Conservation (phyloP, 2,797 vertebrate genomes). For the Diceros bicornis region DNA sequence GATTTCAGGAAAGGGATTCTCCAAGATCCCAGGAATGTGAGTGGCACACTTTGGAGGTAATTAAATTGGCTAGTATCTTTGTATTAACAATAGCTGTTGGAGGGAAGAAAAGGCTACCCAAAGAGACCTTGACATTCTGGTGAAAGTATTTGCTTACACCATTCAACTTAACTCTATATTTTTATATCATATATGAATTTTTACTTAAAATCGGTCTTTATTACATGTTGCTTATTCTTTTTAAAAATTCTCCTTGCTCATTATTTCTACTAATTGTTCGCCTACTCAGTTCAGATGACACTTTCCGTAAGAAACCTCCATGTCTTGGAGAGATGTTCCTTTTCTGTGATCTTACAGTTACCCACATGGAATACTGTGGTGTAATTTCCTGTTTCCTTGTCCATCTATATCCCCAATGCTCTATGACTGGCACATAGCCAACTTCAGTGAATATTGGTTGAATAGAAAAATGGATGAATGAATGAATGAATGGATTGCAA, state of each 20-base stretch:
- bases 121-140: constrained; percentile 21
- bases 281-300: not conserved
- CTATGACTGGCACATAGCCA: not conserved
- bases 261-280: constrained; percentile 38
- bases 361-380: not conserved
- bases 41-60: constrained; percentile 4
- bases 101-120: not conserved
- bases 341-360: not conserved
- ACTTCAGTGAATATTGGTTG: constrained; percentile 5
- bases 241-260: not conserved
- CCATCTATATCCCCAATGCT: not conserved
- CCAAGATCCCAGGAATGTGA: not conserved
- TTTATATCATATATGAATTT: constrained; percentile 27
- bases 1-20: not conserved
- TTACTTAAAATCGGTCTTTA: constrained; percentile 5
- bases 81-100: constrained; percentile 27
- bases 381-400: constrained; percentile 38
- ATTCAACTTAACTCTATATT: not conserved
- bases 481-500: not conserved
- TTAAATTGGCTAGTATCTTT: not conserved
- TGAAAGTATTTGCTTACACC: constrained; percentile 18
- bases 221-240: constrained; percentile 6
- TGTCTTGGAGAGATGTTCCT: not conserved
- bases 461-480: constrained; percentile 14
- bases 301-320: not conserved